These are phyloP conservation scores for Anser cygnoides DNA, from an alignment of 2,113 vertebrate genomes.

Conservation along the genomic window DNA sequence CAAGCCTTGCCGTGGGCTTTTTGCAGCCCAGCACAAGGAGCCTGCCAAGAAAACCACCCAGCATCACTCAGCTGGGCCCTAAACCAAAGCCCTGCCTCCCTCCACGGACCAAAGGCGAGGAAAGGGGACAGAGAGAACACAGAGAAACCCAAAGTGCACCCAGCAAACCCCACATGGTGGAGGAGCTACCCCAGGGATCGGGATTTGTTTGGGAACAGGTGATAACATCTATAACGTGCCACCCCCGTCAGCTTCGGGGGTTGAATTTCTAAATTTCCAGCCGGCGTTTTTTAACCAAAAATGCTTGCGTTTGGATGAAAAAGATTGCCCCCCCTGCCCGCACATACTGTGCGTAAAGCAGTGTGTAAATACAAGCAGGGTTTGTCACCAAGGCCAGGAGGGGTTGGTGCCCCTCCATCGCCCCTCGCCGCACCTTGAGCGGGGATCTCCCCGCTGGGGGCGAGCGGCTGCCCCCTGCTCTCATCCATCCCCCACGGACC, in stretches of 20 bases:
- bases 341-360: background rate
- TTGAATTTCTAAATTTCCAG: background rate
- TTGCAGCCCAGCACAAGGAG: no score
- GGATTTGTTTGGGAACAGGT: fast-evolving
- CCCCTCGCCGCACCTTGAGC: background rate
- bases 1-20: background rate
- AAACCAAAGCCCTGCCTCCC: background rate
- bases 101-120: background rate
- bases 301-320: background rate
- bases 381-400: background rate
- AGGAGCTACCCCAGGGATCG: fast-evolving
- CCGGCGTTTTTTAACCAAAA: background rate
- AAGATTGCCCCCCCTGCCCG: background rate
- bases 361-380: background rate
- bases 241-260: background rate
- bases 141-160: background rate
- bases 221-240: fast-evolving
- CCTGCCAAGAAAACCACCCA: background rate
- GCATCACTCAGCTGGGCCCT: background rate
- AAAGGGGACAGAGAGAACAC: fast-evolving
- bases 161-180: fast-evolving
- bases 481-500: no score
- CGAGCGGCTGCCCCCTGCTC: background rate
- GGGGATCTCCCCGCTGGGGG: background rate
- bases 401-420: background rate